These are phyloP conservation scores for Thereuonema tuberculata DNA, from an alignment of 1,140 invertebrate genomes.

Conservation along the genomic window DNA sequence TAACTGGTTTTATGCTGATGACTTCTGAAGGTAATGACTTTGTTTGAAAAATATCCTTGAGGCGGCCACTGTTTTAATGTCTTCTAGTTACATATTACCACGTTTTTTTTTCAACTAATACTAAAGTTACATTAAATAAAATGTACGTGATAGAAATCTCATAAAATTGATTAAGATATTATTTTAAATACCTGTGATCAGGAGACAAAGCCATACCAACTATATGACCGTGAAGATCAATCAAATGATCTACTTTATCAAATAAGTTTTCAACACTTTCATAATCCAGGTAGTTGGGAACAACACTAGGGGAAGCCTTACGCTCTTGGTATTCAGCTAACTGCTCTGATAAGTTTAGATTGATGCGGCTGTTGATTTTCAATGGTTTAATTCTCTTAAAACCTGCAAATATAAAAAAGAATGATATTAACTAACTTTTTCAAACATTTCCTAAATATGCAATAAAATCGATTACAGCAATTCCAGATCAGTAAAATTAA, in stretches of 20 bases:
- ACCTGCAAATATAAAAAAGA: constrained; percentile 30
- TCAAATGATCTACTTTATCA: constrained; percentile 63
- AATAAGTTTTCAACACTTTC: constrained; percentile 53
- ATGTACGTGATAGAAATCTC: not conserved
- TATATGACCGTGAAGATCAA: constrained; percentile 77
- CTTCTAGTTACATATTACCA: not conserved
- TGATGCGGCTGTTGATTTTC: constrained; percentile 50
- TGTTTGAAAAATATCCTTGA: too few species aligned
- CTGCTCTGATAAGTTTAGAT: constrained; percentile 50
- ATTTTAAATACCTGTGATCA: constrained; percentile 69
- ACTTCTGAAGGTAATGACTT: too few species aligned
- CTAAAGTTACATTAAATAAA: not conserved
- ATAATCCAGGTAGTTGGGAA: constrained; percentile 38
- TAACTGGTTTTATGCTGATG: too few species aligned
- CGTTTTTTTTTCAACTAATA: not conserved
- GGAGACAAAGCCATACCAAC: constrained; percentile 78
- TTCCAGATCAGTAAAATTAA: too few species aligned
- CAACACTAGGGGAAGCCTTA: not conserved
- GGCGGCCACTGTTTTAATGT: too few species aligned
- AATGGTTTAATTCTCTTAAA: constrained; percentile 64
- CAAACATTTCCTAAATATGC: too few species aligned
- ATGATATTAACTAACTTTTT: too few species aligned
- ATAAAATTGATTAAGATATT: constrained; percentile 2
- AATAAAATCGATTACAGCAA: too few species aligned
- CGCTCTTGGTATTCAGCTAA: constrained; percentile 39